Evolutionary conservation across 2,113 vertebrate species (phyloP).

Genomic region (Sinocyclocheilus maitianheensis): DNA sequence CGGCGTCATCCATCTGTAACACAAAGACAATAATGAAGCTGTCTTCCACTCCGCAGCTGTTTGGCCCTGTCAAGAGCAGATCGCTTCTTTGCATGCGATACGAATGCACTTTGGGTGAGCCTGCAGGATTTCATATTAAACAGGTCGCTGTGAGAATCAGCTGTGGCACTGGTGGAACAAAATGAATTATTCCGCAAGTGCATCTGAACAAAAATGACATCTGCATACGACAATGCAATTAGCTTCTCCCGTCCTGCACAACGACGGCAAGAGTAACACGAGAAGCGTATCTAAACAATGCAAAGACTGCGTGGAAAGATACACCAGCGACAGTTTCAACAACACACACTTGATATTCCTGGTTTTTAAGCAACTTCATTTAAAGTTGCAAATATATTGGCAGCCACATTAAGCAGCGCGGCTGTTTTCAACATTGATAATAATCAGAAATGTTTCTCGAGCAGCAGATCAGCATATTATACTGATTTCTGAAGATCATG

Average conservation of each 20-base stretch:
- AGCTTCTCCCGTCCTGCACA: background rate
- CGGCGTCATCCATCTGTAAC: slow-evolving; percentile 71
- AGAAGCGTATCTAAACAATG: slow-evolving; percentile 13
- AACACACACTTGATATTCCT: slow-evolving; percentile 4
- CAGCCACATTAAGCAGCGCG: no score
- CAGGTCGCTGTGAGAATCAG: slow-evolving; percentile 61
- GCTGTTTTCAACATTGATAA: no score
- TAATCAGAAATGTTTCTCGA: no score
- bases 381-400: no score
- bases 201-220: slow-evolving; percentile 49
- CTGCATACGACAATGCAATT: slow-evolving; percentile 61
- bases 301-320: background rate
- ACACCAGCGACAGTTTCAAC: background rate
- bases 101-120: slow-evolving; percentile 26
- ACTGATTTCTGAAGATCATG: no score
- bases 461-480: no score
- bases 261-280: background rate
- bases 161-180: slow-evolving; percentile 23
- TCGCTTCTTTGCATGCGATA: slow-evolving; percentile 66
- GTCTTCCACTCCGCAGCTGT: slow-evolving; percentile 70
- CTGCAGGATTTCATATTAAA: slow-evolving; percentile 61
- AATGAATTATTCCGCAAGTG: slow-evolving; percentile 64
- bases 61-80: slow-evolving; percentile 63
- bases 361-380: no score
- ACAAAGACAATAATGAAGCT: slow-evolving; percentile 65